A percentile compares a stretch with the other conserved stretches of the same genome.
Conservation (phyloP, 2,113 vertebrate genomes). For the Hydropotes inermis region DNA sequence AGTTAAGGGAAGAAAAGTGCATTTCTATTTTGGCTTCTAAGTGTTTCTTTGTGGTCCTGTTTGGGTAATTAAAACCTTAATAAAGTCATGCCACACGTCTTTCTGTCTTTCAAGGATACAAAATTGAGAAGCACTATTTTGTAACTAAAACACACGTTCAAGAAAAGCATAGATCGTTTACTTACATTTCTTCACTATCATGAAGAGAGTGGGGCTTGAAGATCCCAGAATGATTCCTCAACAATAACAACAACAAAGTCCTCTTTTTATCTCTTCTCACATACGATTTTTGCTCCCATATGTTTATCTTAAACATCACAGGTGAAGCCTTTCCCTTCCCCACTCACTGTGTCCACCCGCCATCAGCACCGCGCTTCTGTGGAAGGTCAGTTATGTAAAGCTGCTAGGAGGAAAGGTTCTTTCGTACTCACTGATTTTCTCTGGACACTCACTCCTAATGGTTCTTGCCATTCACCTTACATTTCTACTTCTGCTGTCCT, state of each 20-base stretch:
- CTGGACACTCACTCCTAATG: neutral
- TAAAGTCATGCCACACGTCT: neutral
- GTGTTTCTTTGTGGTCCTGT: neutral
- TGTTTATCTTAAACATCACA: neutral
- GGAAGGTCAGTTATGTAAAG: neutral
- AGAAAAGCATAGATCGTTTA: neutral
- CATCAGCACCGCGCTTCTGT: neutral
- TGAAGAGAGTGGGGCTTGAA: neutral
- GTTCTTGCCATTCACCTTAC: neutral
- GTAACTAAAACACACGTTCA: neutral
- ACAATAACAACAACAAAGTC: neutral
- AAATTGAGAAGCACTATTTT: neutral
- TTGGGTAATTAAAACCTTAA: neutral
- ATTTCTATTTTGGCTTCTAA: neutral
- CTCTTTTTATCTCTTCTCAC: neutral
- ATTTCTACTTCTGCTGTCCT: neutral
- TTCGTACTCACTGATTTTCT: neutral
- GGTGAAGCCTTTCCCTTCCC: neutral
- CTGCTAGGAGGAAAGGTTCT: neutral
- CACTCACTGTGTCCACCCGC: accelerated
- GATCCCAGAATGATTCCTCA: neutral
- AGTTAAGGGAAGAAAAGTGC: neutral
- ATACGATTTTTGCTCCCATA: neutral
- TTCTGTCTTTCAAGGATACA: neutral
- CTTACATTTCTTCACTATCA: neutral